Evolutionary conservation across 2,888 invertebrate genomes (phyloP), one percentile per base, ranked within the genome.

Genomic region (Pterostichus niger): DNA sequence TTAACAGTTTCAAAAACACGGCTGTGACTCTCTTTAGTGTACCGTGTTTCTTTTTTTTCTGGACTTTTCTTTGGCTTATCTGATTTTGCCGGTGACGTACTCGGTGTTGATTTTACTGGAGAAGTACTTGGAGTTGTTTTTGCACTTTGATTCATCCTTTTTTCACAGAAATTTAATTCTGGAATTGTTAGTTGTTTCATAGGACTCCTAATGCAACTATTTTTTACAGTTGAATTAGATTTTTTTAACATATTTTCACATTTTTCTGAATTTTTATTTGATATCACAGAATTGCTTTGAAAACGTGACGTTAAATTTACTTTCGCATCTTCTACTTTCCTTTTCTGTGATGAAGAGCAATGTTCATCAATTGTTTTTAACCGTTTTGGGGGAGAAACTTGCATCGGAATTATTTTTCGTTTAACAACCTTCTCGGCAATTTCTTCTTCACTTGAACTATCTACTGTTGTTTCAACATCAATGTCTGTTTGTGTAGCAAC

Each of bases 1-100:
- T 35, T 46, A 13, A 83, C 52, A 77, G 77, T 83, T 77, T 68
- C 77, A 40, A 24, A 64, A 13, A 76, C 24, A 52, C 76, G 40
- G n/a, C 13, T 52, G 49, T 77, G 52, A 83, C 13, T 82, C 71
- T 81, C 81, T 44, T 31, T 17, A 40, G 31, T 56, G 59, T 71
- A 81, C 54, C 56, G 71, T 9, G 13, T 35, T 13, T 68, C 46
- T 52, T 80, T 73, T 35, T 73, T 56, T 24, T 73, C 73, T n/a
- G 59, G 73, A 24, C 24, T 44, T 82, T 33, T 71, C 6, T 79
- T 80, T 6, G 68, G 9, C 15, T 13, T 40, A 6, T 7, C 31
- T 56, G 54, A 33, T 56, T 59, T 13, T 64, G 35, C 59, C 4
- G 40, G 59, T n/a, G 44, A 59, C 17, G 35, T 77, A 10, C 9